Conservation (phyloP, 2,113 vertebrate species). For the Phainopepla nitens region DNA sequence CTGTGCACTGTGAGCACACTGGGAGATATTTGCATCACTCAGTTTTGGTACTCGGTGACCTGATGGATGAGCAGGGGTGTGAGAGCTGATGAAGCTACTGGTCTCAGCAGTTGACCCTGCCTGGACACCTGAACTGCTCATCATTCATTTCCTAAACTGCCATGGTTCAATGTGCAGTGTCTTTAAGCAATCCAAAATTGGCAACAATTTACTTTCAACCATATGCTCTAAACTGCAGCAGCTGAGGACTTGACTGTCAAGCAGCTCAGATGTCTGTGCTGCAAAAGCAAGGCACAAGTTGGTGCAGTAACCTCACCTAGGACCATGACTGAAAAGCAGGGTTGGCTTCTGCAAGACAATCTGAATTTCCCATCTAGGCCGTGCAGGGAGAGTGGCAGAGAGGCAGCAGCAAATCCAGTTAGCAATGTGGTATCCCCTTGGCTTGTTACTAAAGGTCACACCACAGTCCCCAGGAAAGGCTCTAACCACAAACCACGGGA, state of each 20-base stretch:
- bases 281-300: not conserved
- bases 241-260: not conserved
- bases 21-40: not conserved
- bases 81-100: not conserved
- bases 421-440: not conserved
- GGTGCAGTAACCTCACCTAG: not conserved
- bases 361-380: not conserved
- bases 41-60: not conserved
- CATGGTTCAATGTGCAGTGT: not conserved
- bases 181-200: not conserved
- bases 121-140: not conserved
- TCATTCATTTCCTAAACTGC: slow-evolving; percentile 1
- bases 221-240: not conserved
- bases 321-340: not conserved
- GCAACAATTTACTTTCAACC: not conserved
- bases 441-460: not conserved
- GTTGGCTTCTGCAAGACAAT: not conserved
- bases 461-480: not conserved
- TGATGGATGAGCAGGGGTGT: not conserved
- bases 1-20: not conserved
- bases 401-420: not conserved
- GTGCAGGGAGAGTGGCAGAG: not conserved
- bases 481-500: not conserved
- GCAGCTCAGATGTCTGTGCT: not conserved
- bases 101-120: not conserved